phyloP scores from a whole-genome alignment of 2,113 vertebrate genomes.

The Rhadina sibilatrix region DNA sequence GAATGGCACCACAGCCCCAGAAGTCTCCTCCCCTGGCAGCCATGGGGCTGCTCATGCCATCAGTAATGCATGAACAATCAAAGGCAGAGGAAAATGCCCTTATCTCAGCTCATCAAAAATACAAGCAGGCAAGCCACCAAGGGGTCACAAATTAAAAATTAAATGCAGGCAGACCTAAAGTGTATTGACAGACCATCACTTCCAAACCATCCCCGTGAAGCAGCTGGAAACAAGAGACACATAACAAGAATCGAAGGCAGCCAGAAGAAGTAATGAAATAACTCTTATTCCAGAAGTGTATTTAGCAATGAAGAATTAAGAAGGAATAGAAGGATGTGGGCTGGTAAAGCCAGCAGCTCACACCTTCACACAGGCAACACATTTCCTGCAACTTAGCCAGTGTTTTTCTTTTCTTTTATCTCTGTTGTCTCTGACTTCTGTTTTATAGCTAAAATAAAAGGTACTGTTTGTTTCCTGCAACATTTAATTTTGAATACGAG shows the following conservation, averaged over 20 bases:
- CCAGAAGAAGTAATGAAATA: background rate
- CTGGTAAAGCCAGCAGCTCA: background rate
- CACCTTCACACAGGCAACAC: background rate
- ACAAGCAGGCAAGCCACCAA: constrained; percentile 50
- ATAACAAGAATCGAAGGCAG: background rate
- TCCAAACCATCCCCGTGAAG: background rate
- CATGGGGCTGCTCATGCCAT: constrained; percentile 2
- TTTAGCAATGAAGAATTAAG: background rate
- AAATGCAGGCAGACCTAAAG: constrained; percentile 41
- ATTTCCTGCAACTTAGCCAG: background rate
- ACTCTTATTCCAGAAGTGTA: background rate
- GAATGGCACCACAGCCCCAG: background rate
- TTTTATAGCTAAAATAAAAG: background rate
- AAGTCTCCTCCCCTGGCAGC: background rate
- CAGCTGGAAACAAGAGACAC: background rate
- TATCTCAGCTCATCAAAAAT: constrained; percentile 69
- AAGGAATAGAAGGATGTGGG: background rate
- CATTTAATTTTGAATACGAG: background rate
- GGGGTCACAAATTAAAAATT: constrained; percentile 68
- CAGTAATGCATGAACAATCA: constrained; percentile 55
- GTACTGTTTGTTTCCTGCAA: background rate
- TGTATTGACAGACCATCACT: constrained; percentile 47
- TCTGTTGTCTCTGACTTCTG: background rate
- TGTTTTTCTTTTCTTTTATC: background rate
- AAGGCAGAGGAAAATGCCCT: constrained; percentile 49